Conservation (phyloP, 2,797 vertebrate species). For the Falco columbarius region DNA sequence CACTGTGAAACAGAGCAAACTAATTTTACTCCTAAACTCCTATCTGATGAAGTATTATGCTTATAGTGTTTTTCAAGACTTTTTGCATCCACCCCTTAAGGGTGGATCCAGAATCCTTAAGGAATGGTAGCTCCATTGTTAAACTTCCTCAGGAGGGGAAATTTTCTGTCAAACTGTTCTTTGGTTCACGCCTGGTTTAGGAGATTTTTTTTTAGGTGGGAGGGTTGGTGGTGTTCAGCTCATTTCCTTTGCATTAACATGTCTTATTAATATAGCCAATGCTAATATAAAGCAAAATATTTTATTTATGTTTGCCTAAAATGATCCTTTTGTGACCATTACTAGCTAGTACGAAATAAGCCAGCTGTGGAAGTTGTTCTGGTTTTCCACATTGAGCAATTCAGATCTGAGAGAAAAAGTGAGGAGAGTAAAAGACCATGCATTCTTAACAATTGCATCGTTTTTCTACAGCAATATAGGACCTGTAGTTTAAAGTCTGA, state of each 20-base stretch:
- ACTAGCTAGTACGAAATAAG: fast-evolving
- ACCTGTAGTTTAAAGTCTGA: slow-evolving; percentile 17
- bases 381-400: background rate
- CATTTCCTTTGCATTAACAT: slow-evolving; percentile 34
- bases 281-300: slow-evolving; percentile 15
- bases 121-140: background rate
- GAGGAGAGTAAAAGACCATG: background rate
- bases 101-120: background rate
- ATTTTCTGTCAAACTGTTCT: background rate
- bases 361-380: background rate
- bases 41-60: background rate
- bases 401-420: background rate
- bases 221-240: background rate
- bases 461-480: background rate
- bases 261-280: background rate
- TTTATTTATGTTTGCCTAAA: slow-evolving; percentile 21
- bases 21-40: background rate
- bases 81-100: background rate
- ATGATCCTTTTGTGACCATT: background rate
- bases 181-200: slow-evolving; percentile 11
- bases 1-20: background rate
- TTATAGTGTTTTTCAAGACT: background rate
- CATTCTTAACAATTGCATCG: background rate
- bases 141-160: background rate
- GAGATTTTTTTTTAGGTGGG: slow-evolving; percentile 9